A percentile compares a stretch with the other conserved stretches of the same genome.
These are phyloP conservation scores for Yponomeuta cagnagella DNA, from an alignment of 2,888 invertebrate species.

Conservation along the genomic window DNA sequence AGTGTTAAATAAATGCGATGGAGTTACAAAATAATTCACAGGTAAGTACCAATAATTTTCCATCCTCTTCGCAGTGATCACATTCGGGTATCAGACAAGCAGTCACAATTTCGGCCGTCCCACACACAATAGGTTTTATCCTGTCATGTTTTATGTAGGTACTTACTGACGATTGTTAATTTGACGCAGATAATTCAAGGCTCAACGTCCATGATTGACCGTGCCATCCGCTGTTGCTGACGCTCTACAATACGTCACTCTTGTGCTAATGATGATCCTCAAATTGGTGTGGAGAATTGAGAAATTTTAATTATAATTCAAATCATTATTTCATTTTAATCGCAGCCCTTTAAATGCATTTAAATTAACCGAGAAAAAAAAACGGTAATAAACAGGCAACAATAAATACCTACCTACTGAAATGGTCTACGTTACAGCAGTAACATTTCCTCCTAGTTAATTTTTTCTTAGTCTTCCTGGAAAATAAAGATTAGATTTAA, in stretches of 20 bases:
- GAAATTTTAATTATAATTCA: neutral
- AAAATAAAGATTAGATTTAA: no score
- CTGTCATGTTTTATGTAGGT: slow-evolving; percentile 28
- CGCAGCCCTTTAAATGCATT: no score
- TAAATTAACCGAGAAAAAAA: no score
- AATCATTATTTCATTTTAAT: no score
- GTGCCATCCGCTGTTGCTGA: slow-evolving; percentile 43
- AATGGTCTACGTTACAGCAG: no score
- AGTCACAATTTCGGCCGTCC: neutral
- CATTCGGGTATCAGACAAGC: neutral
- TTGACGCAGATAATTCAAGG: slow-evolving; percentile 63
- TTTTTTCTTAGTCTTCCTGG: no score
- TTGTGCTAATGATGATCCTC: neutral
- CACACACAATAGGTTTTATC: slow-evolving; percentile 18
- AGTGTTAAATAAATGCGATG: no score
- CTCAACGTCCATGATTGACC: slow-evolving; percentile 38
- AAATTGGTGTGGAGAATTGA: neutral
- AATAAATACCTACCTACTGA: no score
- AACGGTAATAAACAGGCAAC: no score
- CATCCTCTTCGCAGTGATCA: neutral
- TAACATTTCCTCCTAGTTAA: no score
- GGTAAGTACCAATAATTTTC: no score
- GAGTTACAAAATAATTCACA: no score
- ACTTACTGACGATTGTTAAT: slow-evolving; percentile 36
- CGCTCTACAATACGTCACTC: neutral